Percentiles rank a stretch among this genome's conserved stretches.
phyloP scores from a whole-genome alignment of 2,797 vertebrate genomes.

The Micromesistius poutassou region DNA sequence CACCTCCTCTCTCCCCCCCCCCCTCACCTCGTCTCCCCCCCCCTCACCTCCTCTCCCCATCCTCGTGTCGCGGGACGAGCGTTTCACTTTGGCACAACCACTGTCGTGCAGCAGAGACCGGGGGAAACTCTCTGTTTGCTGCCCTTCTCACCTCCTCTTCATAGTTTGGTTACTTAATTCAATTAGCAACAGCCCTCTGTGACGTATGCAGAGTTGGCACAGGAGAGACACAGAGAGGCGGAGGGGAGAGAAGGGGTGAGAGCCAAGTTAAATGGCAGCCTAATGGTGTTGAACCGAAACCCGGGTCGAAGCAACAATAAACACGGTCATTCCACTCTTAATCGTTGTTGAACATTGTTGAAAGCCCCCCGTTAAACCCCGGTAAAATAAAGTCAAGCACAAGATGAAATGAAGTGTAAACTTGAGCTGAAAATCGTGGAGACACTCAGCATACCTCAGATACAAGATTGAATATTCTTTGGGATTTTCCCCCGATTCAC shows the following conservation, averaged over 20 bases:
- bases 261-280: not conserved
- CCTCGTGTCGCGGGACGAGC: no score
- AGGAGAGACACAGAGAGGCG: conserved; percentile 33
- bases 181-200: conserved; percentile 70
- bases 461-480: conserved; percentile 17
- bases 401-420: no score
- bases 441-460: not conserved
- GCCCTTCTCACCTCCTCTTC: conserved; percentile 65
- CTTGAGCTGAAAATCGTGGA: no score
- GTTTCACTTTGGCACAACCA: no score
- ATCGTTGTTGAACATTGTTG: not conserved
- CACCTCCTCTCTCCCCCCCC: no score
- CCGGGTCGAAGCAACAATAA: not conserved
- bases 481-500: conserved; percentile 54
- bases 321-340: not conserved
- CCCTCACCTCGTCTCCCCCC: no score
- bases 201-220: conserved; percentile 53
- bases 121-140: conserved; percentile 26
- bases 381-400: not conserved
- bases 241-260: conserved; percentile 29
- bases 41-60: not conserved
- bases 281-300: not conserved
- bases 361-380: not conserved
- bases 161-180: conserved; percentile 70
- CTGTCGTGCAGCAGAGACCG: conserved; percentile 35